A percentile compares a stretch with the other conserved stretches of the same genome.
Evolutionary conservation across 1,140 invertebrate species (phyloP).

Genomic region (Gryllus bimaculatus): DNA sequence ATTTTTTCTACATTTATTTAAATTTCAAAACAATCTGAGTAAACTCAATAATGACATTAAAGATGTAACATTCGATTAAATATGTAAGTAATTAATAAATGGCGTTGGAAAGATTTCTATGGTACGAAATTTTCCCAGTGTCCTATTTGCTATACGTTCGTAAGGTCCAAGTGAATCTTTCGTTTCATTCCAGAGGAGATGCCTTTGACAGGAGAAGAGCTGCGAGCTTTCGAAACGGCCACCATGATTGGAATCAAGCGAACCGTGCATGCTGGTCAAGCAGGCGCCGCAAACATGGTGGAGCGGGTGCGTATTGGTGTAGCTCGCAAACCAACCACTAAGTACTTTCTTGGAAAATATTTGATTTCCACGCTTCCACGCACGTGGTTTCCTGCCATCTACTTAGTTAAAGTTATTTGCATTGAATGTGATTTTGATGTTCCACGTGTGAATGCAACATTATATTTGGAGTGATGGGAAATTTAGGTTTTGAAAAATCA

Average conservation of each 20-base stretch:
- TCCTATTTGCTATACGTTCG: too few relatives aligned
- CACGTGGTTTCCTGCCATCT: neutral
- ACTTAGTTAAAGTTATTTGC: neutral
- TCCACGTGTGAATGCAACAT: neutral
- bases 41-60: too few relatives aligned
- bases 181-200: conserved; percentile 23
- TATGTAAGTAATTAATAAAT: too few relatives aligned
- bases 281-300: conserved; percentile 37
- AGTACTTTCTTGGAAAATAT: neutral
- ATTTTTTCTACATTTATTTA: too few relatives aligned
- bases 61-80: too few relatives aligned
- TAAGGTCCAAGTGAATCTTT: neutral
- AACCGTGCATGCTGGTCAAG: conserved; percentile 51
- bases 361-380: neutral
- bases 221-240: conserved; percentile 34
- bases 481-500: too few relatives aligned
- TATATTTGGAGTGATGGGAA: too few relatives aligned
- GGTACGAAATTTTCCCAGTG: too few relatives aligned
- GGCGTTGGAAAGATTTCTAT: too few relatives aligned
- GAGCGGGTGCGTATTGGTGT: conserved; percentile 28
- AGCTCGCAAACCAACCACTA: neutral
- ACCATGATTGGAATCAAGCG: conserved; percentile 38
- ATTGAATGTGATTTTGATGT: neutral
- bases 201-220: conserved; percentile 26
- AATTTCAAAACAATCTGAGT: too few relatives aligned